Base-by-base conservation (phyloP, 2,888 invertebrate genomes). In the Julus scanicus region DNA sequence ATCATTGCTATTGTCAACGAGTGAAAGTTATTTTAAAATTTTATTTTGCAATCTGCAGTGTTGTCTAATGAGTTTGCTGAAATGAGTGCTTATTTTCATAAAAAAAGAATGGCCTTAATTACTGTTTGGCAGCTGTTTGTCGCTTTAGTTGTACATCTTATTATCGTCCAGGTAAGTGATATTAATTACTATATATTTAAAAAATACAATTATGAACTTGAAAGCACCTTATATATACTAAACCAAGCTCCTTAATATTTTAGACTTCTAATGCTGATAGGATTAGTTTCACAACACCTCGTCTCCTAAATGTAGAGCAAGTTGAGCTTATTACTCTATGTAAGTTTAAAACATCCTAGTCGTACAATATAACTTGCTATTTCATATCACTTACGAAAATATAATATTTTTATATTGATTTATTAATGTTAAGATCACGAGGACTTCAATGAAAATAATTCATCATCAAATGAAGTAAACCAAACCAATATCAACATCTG, bases 261-360 rank as follows among this genome's bases (percentile, higher is more conserved):
- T 63, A 63, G 63, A 63, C 20, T 17, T n/a, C 63, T 63, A 6
- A 2, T 63, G 63, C 20, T 17, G 20, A 63, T 63, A 63, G n/a
- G 2, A 63, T 63, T 20, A 1, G 15, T 57, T 57, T 63, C 20
- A 63, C 63, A 63, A 63, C n/a, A 63, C 63, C 63, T 20, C 63
- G 63, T n/a, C 63, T 63, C 2, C 20, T 63, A 20, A 63, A 20
- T 63, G 63, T 20, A 6, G 63, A 63, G 5, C n/a, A 63, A n/a
- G 63, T 63, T 63, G 63, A 63, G 20, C 63, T 63, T 63, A 63
- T 63, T n/a, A 63, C n/a, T 20, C 63, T 63, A n/a, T 63, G 63
- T 63, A 63, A 63, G 63, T 63, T 44, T 44, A 44, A 44, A 44
- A 44, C 3, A 44, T 44, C 44, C 3, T 5, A 5, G 44, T 44